Evolutionary conservation across 2,797 vertebrate genomes (phyloP).

Genomic region (Denticeps clupeoides): DNA sequence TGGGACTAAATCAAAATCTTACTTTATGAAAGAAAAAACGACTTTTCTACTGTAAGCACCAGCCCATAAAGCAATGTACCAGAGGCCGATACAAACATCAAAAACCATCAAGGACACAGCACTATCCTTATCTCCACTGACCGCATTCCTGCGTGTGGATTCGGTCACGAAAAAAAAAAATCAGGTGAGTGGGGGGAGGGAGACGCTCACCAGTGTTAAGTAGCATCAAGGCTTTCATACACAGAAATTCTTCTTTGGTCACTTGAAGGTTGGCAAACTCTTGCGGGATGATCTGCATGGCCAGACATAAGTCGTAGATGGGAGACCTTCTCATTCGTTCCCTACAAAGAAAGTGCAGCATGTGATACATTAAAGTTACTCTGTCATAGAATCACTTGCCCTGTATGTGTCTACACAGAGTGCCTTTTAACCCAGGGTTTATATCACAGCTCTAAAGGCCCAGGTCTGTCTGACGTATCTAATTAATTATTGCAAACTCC

Average conservation of each 20-base stretch:
- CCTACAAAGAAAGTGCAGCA: conserved; percentile 39
- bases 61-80: too few species aligned
- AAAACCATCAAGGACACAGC: too few species aligned
- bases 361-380: background rate
- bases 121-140: too few species aligned
- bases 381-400: too few species aligned
- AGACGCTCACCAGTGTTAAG: conserved; percentile 79
- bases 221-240: conserved; percentile 93
- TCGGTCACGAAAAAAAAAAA: background rate
- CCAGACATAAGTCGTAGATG: conserved; percentile 83
- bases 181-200: background rate
- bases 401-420: too few species aligned
- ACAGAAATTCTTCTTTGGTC: conserved; percentile 87
- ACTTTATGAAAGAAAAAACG: background rate
- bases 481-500: too few species aligned
- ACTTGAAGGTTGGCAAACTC: conserved; percentile 91
- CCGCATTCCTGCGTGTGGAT: too few species aligned
- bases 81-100: too few species aligned
- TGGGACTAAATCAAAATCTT: background rate
- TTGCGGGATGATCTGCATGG: conserved; percentile 91
- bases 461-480: too few species aligned
- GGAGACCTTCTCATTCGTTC: conserved; percentile 88
- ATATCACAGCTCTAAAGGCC: too few species aligned
- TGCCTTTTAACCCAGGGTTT: too few species aligned
- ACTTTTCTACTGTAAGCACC: too few species aligned